Percentiles rank a stretch among this genome's conserved stretches.
Conservation (phyloP, 1,140 invertebrate genomes). For the Coboldia fuscipes region DNA sequence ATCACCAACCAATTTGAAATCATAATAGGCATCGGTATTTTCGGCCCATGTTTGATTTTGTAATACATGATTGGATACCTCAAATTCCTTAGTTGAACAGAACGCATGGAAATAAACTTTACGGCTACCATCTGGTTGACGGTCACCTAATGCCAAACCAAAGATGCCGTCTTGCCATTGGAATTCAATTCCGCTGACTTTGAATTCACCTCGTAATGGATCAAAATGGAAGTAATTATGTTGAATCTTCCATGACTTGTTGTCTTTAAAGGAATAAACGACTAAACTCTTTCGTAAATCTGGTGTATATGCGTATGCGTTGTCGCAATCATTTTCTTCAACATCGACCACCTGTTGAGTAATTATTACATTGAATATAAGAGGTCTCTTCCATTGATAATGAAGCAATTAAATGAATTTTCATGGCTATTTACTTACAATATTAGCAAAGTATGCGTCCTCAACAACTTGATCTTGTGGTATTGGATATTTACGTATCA, state of each 20-base stretch:
- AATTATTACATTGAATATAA: background rate
- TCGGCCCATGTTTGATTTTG: conserved; percentile 38
- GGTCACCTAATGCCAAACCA: conserved; percentile 36
- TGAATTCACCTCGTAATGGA: conserved; percentile 45
- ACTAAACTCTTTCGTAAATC: conserved; percentile 48
- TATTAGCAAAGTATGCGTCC: conserved; percentile 49
- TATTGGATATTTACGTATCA: conserved; percentile 38
- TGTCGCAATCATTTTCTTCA: conserved; percentile 38
- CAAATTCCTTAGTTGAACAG: conserved; percentile 50
- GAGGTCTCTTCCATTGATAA: background rate
- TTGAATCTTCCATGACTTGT: conserved; percentile 50
- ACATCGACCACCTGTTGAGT: conserved; percentile 34
- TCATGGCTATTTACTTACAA: conserved; percentile 21
- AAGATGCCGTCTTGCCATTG: conserved; percentile 61
- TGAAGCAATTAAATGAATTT: background rate
- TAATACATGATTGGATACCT: conserved; percentile 41
- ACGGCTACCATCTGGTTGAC: conserved; percentile 29
- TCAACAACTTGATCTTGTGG: conserved; percentile 40
- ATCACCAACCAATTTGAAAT: conserved; percentile 46
- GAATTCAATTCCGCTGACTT: conserved; percentile 46
- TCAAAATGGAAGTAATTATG: conserved; percentile 69
- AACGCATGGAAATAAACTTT: conserved; percentile 56
- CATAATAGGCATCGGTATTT: conserved; percentile 34
- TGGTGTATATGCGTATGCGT: conserved; percentile 50
- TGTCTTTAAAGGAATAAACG: conserved; percentile 46